Evolutionary conservation across 2,797 vertebrate genomes (phyloP).

Genomic region (Gastrophryne carolinensis): DNA sequence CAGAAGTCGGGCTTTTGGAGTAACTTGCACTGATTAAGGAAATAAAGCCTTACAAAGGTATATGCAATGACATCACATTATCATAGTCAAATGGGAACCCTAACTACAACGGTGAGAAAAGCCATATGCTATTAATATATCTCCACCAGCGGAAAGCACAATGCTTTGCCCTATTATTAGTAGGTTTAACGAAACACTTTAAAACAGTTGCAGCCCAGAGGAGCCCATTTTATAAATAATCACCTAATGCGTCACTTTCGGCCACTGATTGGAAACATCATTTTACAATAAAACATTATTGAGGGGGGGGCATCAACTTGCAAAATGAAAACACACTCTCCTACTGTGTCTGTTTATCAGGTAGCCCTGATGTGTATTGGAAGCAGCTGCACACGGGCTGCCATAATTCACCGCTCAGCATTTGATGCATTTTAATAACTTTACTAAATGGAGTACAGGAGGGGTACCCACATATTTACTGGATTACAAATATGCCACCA

Average conservation of each 20-base stretch:
- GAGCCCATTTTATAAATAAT: background rate
- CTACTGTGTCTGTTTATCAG: slow-evolving; percentile 16
- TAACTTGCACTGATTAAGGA: too few species aligned
- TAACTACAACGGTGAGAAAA: too few species aligned
- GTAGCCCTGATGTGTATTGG: background rate
- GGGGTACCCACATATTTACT: too few species aligned
- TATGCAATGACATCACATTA: too few species aligned
- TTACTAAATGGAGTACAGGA: too few species aligned
- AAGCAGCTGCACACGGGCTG: slow-evolving; percentile 2
- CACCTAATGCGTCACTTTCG: slow-evolving; percentile 16
- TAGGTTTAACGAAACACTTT: background rate
- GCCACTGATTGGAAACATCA: slow-evolving; percentile 15
- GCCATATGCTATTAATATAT: too few species aligned
- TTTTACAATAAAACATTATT: slow-evolving; percentile 20
- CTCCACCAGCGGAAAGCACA: background rate
- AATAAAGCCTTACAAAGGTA: too few species aligned
- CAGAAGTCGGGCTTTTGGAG: too few species aligned
- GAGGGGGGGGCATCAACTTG: background rate
- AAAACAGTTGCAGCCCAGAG: background rate
- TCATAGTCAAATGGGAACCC: too few species aligned
- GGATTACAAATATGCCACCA: too few species aligned
- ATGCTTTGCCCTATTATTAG: background rate
- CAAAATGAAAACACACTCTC: slow-evolving; percentile 4
- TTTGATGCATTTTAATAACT: too few species aligned
- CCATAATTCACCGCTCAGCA: too few species aligned